Percentiles rank a stretch among this genome's conserved stretches.
Conservation (phyloP, 2,797 vertebrate species). For the Kryptolebias ocellatus region DNA sequence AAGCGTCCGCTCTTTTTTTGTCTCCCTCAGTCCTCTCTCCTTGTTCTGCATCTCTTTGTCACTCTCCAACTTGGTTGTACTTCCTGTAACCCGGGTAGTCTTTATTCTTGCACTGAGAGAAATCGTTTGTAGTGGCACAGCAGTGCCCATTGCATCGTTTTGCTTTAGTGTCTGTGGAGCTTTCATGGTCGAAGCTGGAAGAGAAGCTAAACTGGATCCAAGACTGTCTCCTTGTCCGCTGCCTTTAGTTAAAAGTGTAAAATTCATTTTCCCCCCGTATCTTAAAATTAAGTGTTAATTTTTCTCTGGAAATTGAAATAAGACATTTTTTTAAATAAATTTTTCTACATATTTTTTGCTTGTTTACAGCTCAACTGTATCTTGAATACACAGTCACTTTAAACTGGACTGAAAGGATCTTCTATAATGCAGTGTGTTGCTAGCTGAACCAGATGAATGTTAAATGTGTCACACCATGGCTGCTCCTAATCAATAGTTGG, state of each 20-base stretch:
- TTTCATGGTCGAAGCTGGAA: slow-evolving; percentile 67
- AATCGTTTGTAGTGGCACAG: slow-evolving; percentile 77
- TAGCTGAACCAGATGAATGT: no score
- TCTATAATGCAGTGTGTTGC: no score
- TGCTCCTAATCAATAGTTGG: no score
- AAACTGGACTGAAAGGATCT: no score
- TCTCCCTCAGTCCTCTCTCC: slow-evolving; percentile 34
- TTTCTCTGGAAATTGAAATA: no score
- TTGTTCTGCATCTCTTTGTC: slow-evolving; percentile 54
- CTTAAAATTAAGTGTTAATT: neutral
- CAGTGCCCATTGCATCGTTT: slow-evolving; percentile 66
- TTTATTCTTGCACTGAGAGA: slow-evolving; percentile 69
- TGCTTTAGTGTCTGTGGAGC: slow-evolving; percentile 63
- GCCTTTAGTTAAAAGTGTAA: slow-evolving; percentile 22
- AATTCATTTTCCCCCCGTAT: neutral
- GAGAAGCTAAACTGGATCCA: slow-evolving; percentile 55
- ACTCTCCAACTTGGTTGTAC: slow-evolving; percentile 71
- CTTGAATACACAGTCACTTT: no score
- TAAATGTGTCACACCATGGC: no score
- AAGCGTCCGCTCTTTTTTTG: slow-evolving; percentile 53
- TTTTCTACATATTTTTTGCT: no score
- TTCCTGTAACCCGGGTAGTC: slow-evolving; percentile 82
- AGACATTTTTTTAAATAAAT: no score
- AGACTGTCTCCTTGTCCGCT: slow-evolving; percentile 4
- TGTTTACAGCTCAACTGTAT: no score